Conservation (phyloP, 2,888 invertebrate species). For the Ochropleura leucogaster region DNA sequence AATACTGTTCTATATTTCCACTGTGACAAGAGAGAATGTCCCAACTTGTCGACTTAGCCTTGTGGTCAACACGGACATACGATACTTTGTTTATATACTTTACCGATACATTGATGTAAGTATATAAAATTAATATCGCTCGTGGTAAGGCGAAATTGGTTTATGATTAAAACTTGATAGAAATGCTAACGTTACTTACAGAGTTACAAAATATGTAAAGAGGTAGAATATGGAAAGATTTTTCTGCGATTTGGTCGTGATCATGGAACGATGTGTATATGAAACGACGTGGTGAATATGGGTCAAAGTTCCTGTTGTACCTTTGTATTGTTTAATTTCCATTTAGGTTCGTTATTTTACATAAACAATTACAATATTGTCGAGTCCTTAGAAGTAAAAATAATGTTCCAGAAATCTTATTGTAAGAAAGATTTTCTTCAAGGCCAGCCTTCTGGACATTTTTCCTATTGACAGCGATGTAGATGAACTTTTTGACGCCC, state of each 20-base stretch:
- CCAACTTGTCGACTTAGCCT: constrained; percentile 63
- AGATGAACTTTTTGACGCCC: too few relatives aligned
- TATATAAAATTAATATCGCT: constrained; percentile 32
- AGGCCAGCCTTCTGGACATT: too few relatives aligned
- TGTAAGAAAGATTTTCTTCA: too few relatives aligned
- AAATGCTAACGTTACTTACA: constrained; percentile 15
- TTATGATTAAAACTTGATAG: constrained; percentile 41
- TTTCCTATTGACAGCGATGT: too few relatives aligned
- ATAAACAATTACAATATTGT: too few relatives aligned
- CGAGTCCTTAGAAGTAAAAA: too few relatives aligned
- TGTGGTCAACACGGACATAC: constrained; percentile 65
- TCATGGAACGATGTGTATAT: not conserved
- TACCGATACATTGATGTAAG: constrained; percentile 20
- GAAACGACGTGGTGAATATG: not conserved
- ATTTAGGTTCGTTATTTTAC: too few relatives aligned
- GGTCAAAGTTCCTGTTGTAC: not conserved
- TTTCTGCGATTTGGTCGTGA: not conserved
- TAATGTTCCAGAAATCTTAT: not conserved
- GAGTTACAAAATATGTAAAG: constrained; percentile 4
- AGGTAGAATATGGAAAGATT: not conserved
- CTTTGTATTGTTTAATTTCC: too few relatives aligned
- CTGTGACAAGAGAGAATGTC: constrained; percentile 65
- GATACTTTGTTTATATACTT: constrained; percentile 43
- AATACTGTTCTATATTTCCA: constrained; percentile 16
- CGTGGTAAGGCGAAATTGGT: constrained; percentile 30